Evolutionary conservation across 2,888 invertebrate genomes (phyloP), one percentile per base, ranked within the genome.

Genomic region (Aphidius colemani): DNA sequence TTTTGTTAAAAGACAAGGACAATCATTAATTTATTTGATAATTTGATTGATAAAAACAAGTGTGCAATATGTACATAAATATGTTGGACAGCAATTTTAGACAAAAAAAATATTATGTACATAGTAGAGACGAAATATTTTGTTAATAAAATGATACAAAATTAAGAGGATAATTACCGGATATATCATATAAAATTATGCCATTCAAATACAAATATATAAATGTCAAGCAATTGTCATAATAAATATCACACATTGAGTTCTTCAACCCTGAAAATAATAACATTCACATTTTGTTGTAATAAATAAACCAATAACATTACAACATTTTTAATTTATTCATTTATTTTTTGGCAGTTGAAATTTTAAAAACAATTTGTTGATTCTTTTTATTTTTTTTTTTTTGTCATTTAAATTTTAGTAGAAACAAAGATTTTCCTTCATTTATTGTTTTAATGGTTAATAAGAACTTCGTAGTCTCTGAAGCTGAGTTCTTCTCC

Each of bases 381-480:
- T 30, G 5, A 18, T 18, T 18, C 5, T 30, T 4, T 18, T 18
- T 18, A 18, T 18, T 18, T 30, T 30, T 30, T 5, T 0, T 30
- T 30, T 30, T 30, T 30, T 30, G 30, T 30, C 5, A 30, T 30
- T 30, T 30, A 30, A 30, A 30, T 30, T 30, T 30, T 30, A 30
- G 5, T 30, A 3, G 0, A 30, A 30, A 30, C 30, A 30, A 30
- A 30, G 5, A 5, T 30, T 30, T 30, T 30, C 3, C 5, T 30
- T 30, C 5, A 30, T 30, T 30, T 30, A 30, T 30, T 53, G 10
- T 53, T 50, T 76, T 73, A 86, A 76, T 79, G 81, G 70, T 82
- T 76, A 43, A 88, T 88, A 6, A 93, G 85, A 58, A 89, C 86
- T 80, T 93, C 92, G 81, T 92, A 92, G 69, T 88, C 86, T 1